These are phyloP conservation scores for Sebastolobus altivelis DNA, from an alignment of 2,797 vertebrate genomes.

Conservation along the genomic window DNA sequence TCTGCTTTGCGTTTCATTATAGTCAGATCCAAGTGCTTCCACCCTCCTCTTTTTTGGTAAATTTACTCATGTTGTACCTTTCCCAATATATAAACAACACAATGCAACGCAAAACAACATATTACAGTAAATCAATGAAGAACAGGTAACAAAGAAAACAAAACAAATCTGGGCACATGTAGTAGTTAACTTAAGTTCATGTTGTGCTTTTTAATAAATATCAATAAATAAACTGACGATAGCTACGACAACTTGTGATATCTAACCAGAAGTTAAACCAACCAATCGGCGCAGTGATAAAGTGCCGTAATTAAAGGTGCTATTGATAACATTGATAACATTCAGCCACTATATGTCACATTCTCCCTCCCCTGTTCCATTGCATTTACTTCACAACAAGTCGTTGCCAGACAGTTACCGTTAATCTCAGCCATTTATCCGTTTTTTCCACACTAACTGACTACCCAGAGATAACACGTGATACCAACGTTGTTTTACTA, in stretches of 20 bases:
- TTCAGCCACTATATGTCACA: too few relatives aligned
- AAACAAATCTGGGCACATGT: neutral
- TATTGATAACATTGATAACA: too few relatives aligned
- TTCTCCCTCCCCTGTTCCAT: too few relatives aligned
- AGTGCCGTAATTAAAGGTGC: neutral
- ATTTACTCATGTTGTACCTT: neutral
- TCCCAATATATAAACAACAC: neutral
- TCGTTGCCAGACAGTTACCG: too few relatives aligned
- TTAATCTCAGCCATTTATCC: too few relatives aligned
- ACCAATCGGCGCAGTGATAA: neutral
- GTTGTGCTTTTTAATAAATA: neutral
- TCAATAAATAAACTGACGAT: neutral
- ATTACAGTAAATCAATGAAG: neutral
- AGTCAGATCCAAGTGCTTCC: neutral
- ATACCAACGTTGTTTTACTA: too few relatives aligned
- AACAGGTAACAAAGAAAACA: neutral
- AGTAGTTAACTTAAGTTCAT: neutral
- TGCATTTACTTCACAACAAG: too few relatives aligned
- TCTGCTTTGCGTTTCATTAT: neutral
- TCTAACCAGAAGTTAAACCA: neutral
- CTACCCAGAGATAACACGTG: rapidly evolving
- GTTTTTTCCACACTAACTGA: too few relatives aligned
- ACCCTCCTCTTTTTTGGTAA: neutral
- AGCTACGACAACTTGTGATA: neutral
- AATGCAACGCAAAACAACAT: rapidly evolving